These are phyloP conservation scores for Ptychodera flava DNA, from an alignment of 35 echinoderm and acorn worm genomes.

Conservation along the genomic window DNA sequence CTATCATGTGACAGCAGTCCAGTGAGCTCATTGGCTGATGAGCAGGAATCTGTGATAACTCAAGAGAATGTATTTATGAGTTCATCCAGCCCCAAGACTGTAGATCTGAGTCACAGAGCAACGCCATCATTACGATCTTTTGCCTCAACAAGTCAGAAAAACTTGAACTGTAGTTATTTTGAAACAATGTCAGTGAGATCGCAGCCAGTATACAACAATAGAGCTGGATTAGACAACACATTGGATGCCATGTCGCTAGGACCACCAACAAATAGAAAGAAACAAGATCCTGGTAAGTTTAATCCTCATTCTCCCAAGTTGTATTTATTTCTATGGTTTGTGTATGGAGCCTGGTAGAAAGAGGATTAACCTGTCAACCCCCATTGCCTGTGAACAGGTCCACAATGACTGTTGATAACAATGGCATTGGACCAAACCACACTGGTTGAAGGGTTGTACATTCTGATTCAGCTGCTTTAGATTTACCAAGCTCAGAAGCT, in stretches of 20 bases:
- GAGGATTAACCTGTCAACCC: too few species aligned
- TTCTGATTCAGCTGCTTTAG: too few species aligned
- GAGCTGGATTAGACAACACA: neutral
- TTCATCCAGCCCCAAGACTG: neutral
- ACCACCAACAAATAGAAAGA: neutral
- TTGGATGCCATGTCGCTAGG: neutral
- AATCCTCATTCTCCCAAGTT: neutral
- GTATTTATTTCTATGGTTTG: too few species aligned
- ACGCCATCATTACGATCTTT: neutral
- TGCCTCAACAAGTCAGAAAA: neutral
- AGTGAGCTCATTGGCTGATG: neutral
- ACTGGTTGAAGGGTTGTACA: too few species aligned
- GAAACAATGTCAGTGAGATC: neutral
- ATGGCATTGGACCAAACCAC: too few species aligned
- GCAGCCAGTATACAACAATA: neutral
- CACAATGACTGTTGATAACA: too few species aligned
- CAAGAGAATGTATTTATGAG: neutral
- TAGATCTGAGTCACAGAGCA: too few species aligned
- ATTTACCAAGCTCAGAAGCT: too few species aligned
- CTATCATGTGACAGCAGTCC: neutral
- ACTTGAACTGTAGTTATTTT: neutral
- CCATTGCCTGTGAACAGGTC: too few species aligned
- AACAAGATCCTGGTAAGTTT: neutral
- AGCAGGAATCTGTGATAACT: neutral
- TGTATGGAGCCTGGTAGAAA: too few species aligned